Evolutionary conservation across 2,888 invertebrate genomes (phyloP), one percentile per base, ranked within the genome.

Genomic region (Andrena trimmerana): DNA sequence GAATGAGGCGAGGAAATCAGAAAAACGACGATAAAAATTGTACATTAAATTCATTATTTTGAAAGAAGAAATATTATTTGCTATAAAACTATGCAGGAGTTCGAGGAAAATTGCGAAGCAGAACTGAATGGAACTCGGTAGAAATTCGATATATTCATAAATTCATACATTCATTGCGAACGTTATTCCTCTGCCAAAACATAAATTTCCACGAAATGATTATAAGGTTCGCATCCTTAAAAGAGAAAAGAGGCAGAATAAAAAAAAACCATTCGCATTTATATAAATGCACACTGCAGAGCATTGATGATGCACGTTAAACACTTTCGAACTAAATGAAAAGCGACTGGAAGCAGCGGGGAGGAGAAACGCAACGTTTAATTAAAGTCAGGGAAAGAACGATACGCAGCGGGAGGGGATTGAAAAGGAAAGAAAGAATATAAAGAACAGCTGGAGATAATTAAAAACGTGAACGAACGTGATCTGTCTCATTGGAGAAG

Each of bases 371-470:
- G 33, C 33, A 27, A 62, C 48, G 59, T 68, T 74, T 74, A 67
- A 74, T 74, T 74, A 74, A 74, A 68, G 33, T 65, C 54, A 10
- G 57, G 20, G 24, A 27, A 57, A 57, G 27, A 24, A 10, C 57
- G 24, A 57, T 57, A 57, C 24, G 10, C n/a, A 20, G 29, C 29
- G 16, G 13, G 8, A 20, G 27, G 66, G 36, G 10, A 52, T 20
- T 2, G 65, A 20, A 54, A 29, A 36, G 31, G 24, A 29, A 36
- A 27, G 10, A 29, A 10, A 31, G 42, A 59, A 50, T 31, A 27
- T 13, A n/a, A 33, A 33, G 50, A n/a, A 13, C 36, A 20, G 16
- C 31, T 4, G 3, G 13, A 24, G 48, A 68, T 67, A 33, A 74
- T 74, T 74, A 50, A 60, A 50, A 33, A 16, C 10, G 31, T 5